phyloP scores from a whole-genome alignment of 2,113 vertebrate genomes.

The Arothron firmamentum region DNA sequence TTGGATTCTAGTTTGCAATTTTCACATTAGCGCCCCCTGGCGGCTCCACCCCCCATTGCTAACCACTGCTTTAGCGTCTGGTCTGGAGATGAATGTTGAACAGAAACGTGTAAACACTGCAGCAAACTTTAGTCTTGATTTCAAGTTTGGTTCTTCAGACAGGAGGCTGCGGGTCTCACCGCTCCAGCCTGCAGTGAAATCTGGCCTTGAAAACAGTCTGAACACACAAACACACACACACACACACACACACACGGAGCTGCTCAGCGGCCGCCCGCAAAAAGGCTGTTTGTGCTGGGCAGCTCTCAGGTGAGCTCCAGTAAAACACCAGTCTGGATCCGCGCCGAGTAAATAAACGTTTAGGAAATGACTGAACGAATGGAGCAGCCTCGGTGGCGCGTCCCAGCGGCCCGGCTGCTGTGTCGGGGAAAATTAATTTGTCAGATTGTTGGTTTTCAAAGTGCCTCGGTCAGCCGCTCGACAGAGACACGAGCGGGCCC shows the following conservation, averaged over 20 bases:
- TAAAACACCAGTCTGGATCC: neutral
- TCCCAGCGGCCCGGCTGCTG: conserved; percentile 27
- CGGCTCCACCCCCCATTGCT: too few relatives aligned
- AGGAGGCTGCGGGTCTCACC: too few relatives aligned
- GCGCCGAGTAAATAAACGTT: conserved; percentile 17
- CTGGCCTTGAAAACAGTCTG: too few relatives aligned
- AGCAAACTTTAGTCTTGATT: too few relatives aligned
- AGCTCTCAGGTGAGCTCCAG: conserved; percentile 4
- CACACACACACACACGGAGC: neutral
- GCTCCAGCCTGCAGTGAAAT: too few relatives aligned
- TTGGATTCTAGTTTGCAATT: too few relatives aligned
- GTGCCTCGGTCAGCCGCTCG: conserved; percentile 80
- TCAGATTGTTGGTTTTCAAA: conserved; percentile 83
- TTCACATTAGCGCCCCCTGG: too few relatives aligned
- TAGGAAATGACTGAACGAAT: neutral
- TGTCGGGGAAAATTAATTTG: conserved; percentile 70
- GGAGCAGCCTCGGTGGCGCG: neutral
- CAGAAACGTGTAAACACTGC: neutral
- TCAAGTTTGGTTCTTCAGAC: too few relatives aligned
- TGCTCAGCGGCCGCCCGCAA: neutral
- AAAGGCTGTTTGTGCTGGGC: conserved; percentile 5
- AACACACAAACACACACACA: too few relatives aligned
- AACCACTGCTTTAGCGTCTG: too few relatives aligned
- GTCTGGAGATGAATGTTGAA: too few relatives aligned
- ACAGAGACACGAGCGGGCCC: too few relatives aligned